Evolutionary conservation across 2,113 vertebrate genomes (phyloP), one percentile per base, ranked within the genome.

Genomic region (Vidua chalybeata): DNA sequence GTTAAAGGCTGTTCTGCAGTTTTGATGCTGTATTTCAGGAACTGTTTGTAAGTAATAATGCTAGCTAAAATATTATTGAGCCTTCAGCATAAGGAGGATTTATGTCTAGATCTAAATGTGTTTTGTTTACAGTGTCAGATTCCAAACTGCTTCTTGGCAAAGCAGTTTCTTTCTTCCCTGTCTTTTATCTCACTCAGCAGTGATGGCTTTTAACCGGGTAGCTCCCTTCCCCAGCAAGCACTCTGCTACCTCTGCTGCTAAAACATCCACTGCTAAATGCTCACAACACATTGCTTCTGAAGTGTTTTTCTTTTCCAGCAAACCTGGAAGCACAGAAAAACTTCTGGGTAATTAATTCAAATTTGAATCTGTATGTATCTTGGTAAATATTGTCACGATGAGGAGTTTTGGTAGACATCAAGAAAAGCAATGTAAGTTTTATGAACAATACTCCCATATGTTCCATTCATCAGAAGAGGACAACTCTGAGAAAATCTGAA

Each of bases 381-480:
- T 75, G 66, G 94, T 96, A 97, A 97, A 96, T 97, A 93, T 96
- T 97, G 89, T 96, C 95, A 91, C 66, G 79, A 94, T 92, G 90
- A 93, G 73, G 59, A 72, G 91, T 96, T 97, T 96, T 96, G 95
- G 96, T 96, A 97, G 95, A 96, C 93, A 88, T 84, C 3, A 66
- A 93, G 94, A 96, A 89, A 95, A 97, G 95, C 95, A 96, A 92
- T 97, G 89, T 89, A 95, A 96, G 87, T 96, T 94, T 95, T 93
- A 96, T 97, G 90, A 97, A 94, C 91, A 89, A 94, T 96, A 91
- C 96, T 96, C 63, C 94, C 95, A 96, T 97, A 97, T 97, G 96
- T 97, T 97, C 89, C 94, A 96, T 96, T 97, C 96, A 97, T 97
- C 94, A 93, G 96, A 93, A 96, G 55, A 71, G 87, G 96, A 96